A percentile compares a stretch with the other conserved stretches of the same genome.
Evolutionary conservation across 2,797 vertebrate genomes (phyloP).

Genomic region (Enteromius trimaculatus): DNA sequence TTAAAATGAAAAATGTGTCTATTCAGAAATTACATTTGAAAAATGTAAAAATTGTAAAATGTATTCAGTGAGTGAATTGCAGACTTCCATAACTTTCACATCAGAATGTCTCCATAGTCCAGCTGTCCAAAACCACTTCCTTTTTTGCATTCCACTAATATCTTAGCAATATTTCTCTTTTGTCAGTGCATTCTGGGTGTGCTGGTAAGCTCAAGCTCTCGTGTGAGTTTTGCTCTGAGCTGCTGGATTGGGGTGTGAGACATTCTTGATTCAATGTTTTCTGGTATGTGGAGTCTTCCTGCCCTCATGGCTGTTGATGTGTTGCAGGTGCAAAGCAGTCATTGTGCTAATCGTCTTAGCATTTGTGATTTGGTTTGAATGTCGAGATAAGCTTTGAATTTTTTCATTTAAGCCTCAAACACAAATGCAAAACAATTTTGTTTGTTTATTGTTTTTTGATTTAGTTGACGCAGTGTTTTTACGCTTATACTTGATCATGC

Average conservation of each 20-base stretch:
- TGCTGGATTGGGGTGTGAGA: constrained; percentile 58
- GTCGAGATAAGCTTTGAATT: not conserved
- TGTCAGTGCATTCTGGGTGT: not conserved
- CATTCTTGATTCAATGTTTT: constrained; percentile 57
- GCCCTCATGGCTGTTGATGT: constrained; percentile 6
- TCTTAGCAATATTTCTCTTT: not conserved
- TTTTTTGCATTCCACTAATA: not conserved
- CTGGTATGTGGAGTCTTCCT: constrained; percentile 39
- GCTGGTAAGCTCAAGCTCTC: not conserved
- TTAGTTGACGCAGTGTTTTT: not conserved
- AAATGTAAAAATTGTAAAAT: not conserved
- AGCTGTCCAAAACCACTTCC: not conserved
- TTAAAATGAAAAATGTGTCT: not conserved
- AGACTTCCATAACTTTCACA: not conserved
- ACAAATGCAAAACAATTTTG: not conserved
- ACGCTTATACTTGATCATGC: not conserved
- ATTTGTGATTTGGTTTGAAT: constrained; percentile 16
- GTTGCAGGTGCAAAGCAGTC: constrained; percentile 34
- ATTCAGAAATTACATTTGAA: not conserved
- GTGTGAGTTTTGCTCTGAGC: constrained; percentile 12
- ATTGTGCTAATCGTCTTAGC: constrained; percentile 24
- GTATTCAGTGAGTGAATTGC: not conserved
- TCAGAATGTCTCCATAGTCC: not conserved
- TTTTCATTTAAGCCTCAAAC: not conserved
- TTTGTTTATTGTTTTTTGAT: not conserved